Base-by-base conservation (phyloP, 1,140 invertebrate species). In the Bombus confusus region DNA sequence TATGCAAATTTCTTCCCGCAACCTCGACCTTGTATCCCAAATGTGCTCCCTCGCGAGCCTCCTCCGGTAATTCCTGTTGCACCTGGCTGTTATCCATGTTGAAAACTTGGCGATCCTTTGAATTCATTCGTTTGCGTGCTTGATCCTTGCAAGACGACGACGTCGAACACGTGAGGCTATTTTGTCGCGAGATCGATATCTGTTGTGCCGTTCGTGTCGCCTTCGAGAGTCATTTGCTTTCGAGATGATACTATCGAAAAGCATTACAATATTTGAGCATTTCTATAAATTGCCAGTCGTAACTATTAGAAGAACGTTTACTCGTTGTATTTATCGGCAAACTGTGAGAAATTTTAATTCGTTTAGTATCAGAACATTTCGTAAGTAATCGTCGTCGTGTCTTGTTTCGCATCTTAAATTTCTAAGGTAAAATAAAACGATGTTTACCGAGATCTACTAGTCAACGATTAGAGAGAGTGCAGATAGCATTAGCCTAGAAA, bases 101-200 rank as follows among this genome's bases (percentile, higher is more conserved):
- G 62, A 57, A 41, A 52, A 52, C 52, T 25, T 57, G 41, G 37
- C 18, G 5, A 47, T 47, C 37, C 13, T 76, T 59, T 52, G 39
- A 76, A 59, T 41, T 59, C 64, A n/a, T 62, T 59, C 59, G 59
- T 47, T 4, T 22, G 12, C 34, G 41, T 80, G n/a, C 72, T 80
- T 52, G 47, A 64, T 39, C n/a, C 22, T 31, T 71, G 78, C 80
- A 34, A 88, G 43, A 81, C 73, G 83, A 87, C 73, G 80, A 88
- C 76, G 82, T 83, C 62, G 85, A 62, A 41, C 66, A 64, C 37
- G n/a, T 52, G 34, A 71, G 64, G 69, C 74, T 83, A 25, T 66
- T 66, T 22, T 89, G 86, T 89, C 85, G 84, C 84, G 85, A 90
- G 79, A 89, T 83, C 76, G 83, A 81, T 81, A 83, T 86, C 31